phyloP scores from a whole-genome alignment of 2,888 invertebrate species.

The Protonemura montana region DNA sequence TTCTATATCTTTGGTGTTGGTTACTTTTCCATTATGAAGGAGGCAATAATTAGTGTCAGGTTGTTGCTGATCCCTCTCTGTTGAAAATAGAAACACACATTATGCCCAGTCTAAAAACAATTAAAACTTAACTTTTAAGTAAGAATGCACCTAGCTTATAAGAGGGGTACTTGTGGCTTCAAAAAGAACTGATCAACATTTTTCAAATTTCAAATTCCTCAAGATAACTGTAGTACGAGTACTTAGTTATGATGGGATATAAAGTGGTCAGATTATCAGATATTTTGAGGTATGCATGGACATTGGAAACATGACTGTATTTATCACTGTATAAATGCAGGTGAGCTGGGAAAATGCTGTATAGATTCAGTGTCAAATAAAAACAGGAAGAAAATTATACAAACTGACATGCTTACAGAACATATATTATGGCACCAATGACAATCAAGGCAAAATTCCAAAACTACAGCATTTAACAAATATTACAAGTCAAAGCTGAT shows the following conservation, averaged over 20 bases:
- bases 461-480: background rate
- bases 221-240: no score
- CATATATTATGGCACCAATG: slow-evolving; percentile 7
- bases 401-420: background rate
- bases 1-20: slow-evolving; percentile 44
- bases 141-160: no score
- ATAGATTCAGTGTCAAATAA: background rate
- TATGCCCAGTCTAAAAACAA: background rate
- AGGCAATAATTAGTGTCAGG: slow-evolving; percentile 32
- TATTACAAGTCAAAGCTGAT: background rate
- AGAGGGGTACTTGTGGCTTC: no score
- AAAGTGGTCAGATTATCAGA: no score
- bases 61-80: slow-evolving; percentile 1
- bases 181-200: no score
- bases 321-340: no score
- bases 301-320: no score
- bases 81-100: slow-evolving; percentile 26
- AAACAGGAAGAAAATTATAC: background rate
- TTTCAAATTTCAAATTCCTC: no score
- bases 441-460: slow-evolving; percentile 2
- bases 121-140: background rate
- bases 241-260: no score
- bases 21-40: slow-evolving; percentile 42
- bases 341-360: no score
- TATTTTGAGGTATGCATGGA: no score